phyloP scores from a whole-genome alignment of 2,888 invertebrate genomes.

The Trissoscelio sp. region DNA sequence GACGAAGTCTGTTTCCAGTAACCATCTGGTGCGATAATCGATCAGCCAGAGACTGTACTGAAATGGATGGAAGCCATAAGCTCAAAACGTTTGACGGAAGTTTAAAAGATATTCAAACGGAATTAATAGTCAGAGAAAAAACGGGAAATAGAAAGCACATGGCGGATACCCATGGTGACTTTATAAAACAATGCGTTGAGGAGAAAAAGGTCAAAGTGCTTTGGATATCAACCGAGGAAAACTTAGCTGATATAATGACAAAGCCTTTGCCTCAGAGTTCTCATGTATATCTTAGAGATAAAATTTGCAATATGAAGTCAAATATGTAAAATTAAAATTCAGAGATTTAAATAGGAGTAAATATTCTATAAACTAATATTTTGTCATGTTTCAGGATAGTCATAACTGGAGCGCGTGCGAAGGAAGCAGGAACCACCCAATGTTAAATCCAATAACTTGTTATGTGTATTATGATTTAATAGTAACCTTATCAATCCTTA shows the following conservation, averaged over 20 bases:
- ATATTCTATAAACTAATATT: conserved; percentile 58
- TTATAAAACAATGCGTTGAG: conserved; percentile 67
- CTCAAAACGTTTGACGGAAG: conserved; percentile 56
- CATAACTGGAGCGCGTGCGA: conserved; percentile 1
- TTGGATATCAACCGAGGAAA: conserved; percentile 66
- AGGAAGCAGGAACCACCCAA: background rate
- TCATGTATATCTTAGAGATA: conserved; percentile 27
- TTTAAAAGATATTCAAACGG: conserved; percentile 40
- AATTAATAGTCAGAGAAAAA: conserved; percentile 53
- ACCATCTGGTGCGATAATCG: conserved; percentile 48
- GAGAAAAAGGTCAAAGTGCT: conserved; percentile 62
- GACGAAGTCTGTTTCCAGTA: conserved; percentile 48
- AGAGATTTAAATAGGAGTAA: conserved; percentile 64
- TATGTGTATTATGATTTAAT: too few relatives aligned
- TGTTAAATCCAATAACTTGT: too few relatives aligned
- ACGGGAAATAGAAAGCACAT: conserved; percentile 64
- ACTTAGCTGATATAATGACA: conserved; percentile 59
- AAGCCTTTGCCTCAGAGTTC: conserved; percentile 46
- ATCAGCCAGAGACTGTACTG: conserved; percentile 45
- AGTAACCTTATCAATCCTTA: too few relatives aligned
- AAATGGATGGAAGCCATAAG: conserved; percentile 68
- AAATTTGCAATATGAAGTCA: conserved; percentile 23
- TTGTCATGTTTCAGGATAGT: conserved; percentile 16
- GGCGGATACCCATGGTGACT: conserved; percentile 69
- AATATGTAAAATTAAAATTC: conserved; percentile 35